Base-by-base conservation (phyloP, 2,113 vertebrate species). In the Dolichotis patagonum region DNA sequence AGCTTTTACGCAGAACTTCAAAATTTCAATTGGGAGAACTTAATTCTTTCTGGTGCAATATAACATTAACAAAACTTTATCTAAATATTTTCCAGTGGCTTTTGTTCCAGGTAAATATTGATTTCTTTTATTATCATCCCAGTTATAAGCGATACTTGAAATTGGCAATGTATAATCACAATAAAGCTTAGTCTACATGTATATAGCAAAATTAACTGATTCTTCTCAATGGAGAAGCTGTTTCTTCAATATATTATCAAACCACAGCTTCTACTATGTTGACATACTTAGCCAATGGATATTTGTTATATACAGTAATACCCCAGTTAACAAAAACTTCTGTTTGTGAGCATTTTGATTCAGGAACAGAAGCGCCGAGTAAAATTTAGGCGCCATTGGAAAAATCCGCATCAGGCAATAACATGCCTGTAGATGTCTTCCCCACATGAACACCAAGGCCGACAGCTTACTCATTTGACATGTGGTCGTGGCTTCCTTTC, bases 81-180 rank as follows among this genome's bases (percentile, higher is more conserved):
- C 62, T 67, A 13, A 7, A 6, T 94, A 52, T 85, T 92, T 92
- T 20, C 3, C 54, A 82, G 11, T 38, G 69, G 32, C 3, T 75
- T 90, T 96, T 88, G 11, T 87, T 96, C 81, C 78, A 88, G n/a
- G 6, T 75, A 73, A 95, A 83, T 92, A 86, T 43, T 49, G 26
- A 30, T 30, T 32, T 38, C 7, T 38, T 94, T 92, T 85, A 58
- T 35, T 32, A 28, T 0, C 9, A 75, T 88, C 5, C 43, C 0
- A 88, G 13, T 87, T 67, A 63, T 46, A 11, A 8, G 0, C 35
- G 38, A 77, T 77, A 24, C n/a, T 91, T 92, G 10, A 17, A 96
- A 62, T 93, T 60, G 63, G 17, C 9, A 69, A 85, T 67, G n/a
- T 20, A 82, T 6, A 54, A 30, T 84, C 5, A 94, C 54, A 26